These are phyloP conservation scores for Limnephilus auricula DNA, from an alignment of 2,888 invertebrate genomes.

Conservation along the genomic window DNA sequence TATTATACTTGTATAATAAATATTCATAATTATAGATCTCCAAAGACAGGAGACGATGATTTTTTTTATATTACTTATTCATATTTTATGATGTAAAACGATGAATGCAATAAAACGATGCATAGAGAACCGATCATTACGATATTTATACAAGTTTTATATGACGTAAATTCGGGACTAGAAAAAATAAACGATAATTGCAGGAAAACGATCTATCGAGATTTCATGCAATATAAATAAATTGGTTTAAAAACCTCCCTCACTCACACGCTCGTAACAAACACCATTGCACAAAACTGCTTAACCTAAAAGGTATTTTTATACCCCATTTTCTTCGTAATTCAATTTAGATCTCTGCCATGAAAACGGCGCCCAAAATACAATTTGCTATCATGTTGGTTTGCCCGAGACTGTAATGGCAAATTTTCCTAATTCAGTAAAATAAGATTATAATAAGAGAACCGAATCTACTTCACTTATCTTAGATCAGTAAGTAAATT, in stretches of 20 bases:
- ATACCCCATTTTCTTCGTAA: background rate
- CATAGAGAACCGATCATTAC: too few relatives aligned
- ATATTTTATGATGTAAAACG: too few relatives aligned
- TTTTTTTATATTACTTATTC: too few relatives aligned
- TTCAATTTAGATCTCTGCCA: background rate
- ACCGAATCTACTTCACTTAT: background rate
- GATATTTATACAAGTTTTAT: too few relatives aligned
- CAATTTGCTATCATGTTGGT: background rate
- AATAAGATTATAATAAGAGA: background rate
- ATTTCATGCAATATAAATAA: background rate
- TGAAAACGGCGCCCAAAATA: background rate
- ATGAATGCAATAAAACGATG: too few relatives aligned
- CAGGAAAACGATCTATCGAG: too few relatives aligned
- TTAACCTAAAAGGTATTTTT: background rate
- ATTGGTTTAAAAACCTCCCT: background rate
- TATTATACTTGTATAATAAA: too few relatives aligned
- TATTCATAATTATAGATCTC: too few relatives aligned
- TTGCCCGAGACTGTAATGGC: background rate
- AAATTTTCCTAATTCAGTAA: background rate
- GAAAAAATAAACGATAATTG: too few relatives aligned
- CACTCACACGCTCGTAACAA: background rate
- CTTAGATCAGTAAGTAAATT: background rate
- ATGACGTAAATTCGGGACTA: too few relatives aligned
- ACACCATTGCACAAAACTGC: background rate
- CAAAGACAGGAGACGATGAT: too few relatives aligned